phyloP scores from a whole-genome alignment of 2,113 vertebrate genomes.

The Odocoileus virginianus region DNA sequence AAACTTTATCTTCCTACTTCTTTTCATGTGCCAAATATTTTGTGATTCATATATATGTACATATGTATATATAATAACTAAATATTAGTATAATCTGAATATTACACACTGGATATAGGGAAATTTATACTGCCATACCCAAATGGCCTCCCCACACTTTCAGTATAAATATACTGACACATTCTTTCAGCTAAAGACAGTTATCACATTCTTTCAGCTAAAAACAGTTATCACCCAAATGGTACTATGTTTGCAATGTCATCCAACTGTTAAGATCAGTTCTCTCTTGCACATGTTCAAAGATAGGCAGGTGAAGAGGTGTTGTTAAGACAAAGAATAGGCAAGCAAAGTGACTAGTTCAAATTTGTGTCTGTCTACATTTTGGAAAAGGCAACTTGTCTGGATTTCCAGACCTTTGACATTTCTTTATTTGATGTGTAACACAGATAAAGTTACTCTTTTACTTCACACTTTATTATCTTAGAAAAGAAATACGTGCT shows the following conservation, averaged over 20 bases:
- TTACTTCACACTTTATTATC: not conserved
- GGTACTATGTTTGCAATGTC: not conserved
- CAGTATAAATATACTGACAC: not conserved
- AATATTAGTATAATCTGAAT: not conserved
- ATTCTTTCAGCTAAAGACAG: not conserved
- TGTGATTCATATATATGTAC: not conserved
- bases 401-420: not conserved
- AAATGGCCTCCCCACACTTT: not conserved
- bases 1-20: not conserved
- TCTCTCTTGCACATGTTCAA: not conserved
- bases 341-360: not conserved
- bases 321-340: not conserved
- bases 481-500: not conserved
- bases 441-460: not conserved
- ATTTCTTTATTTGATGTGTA: constrained; percentile 2
- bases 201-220: not conserved
- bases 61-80: not conserved
- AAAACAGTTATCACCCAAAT: not conserved
- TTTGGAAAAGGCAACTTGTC: not conserved
- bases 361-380: not conserved
- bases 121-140: not conserved
- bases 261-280: not conserved
- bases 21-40: not conserved
- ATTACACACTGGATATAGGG: not conserved
- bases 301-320: not conserved